Evolutionary conservation across 1,140 invertebrate species (phyloP), one percentile per base, ranked within the genome.

Genomic region (Zaprionus tsacasi): DNA sequence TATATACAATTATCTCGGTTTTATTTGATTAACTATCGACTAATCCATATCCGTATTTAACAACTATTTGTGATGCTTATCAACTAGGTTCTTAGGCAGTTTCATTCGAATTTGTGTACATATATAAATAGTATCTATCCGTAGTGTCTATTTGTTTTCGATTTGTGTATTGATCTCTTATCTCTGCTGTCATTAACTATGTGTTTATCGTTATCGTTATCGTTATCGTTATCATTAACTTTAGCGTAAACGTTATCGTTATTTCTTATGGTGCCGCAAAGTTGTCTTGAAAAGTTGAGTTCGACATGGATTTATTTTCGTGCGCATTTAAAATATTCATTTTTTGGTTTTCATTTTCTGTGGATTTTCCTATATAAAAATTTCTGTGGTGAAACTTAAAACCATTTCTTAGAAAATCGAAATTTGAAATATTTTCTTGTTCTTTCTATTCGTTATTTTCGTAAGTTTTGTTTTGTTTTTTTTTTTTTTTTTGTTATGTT

Each of bases 61-160:
- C 66, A 77, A 83, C 78, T 85, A 79, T 88, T 75, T 89, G 59
- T 90, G 78, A 79, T 69, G 71, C 81, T 89, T 88, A 88, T 21
- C 45, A 5, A 27, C 85, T 88, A 88, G 63, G 65, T 89, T 89
- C 72, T 76, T 89, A 89, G 85, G 85, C 85, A 89, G 85, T 89
- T 89, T 89, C 85, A 86, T 90, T 89, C 64, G 85, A 90, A 83
- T 82, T 91, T 82, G 77, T 90, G 79, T 76, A 54, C 54, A 65
- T 65, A 65, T 55, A 36, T 78, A 56, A 70, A 43, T 78, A 75
- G 66, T 27, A 35, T 35, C 33, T 35, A 35, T 35, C 7, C 33
- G 33, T 35, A 75, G 66, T 27, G 55, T 68, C 59, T 82, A 82
- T 78, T 61, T 80, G 59, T 79, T 71, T 69, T 82, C 71, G 67